Evolutionary conservation across 1,140 invertebrate species (phyloP), one percentile per base, ranked within the genome.

Genomic region (Hycleus phaleratus): DNA sequence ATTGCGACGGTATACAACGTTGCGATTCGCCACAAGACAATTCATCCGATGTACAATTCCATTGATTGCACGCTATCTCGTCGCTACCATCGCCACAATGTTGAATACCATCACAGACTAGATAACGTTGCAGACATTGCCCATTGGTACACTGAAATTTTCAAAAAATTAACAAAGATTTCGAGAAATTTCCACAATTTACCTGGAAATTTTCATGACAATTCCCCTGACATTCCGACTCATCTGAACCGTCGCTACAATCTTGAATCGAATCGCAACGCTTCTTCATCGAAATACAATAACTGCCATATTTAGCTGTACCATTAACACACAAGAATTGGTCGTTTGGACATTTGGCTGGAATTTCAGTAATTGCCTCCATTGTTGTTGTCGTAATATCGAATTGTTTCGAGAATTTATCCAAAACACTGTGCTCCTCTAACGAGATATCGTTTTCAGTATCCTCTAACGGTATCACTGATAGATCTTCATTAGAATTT

Each of bases 31-130:
- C 67, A 63, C 83, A 84, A 38, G 73, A 69, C 54, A 81, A 78
- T 68, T 85, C 82, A 61, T 83, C 81, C 49, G 76, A 77, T n/a
- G 71, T 68, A 57, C 83, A 85, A 12, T 73, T 69, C 81, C 82
- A 84, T 1, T 71, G 58, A 8, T 74, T 75, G 63, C 86, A 89
- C 61, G 81, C 75, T 4, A 65, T 65, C 77, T 91, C 88, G 71
- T 90, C 88, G 58, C 80, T 85, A 4, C 79, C 78, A 66, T 90
- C 87, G 42, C 79, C 77, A 67, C 88, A 91, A 60, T 87, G 82
- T 0, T 75, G 69, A 47, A 85, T 85, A 32, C 83, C 82, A 74
- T 92, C 86, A 72, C 89, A 93, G 7, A 87, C 84, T 24, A 86
- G 75, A 62, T 84, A 76, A 55, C 82, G 71, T 59, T 79, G 83